Conservation (phyloP, 1,140 invertebrate genomes). For the Diorhabda elongata region DNA sequence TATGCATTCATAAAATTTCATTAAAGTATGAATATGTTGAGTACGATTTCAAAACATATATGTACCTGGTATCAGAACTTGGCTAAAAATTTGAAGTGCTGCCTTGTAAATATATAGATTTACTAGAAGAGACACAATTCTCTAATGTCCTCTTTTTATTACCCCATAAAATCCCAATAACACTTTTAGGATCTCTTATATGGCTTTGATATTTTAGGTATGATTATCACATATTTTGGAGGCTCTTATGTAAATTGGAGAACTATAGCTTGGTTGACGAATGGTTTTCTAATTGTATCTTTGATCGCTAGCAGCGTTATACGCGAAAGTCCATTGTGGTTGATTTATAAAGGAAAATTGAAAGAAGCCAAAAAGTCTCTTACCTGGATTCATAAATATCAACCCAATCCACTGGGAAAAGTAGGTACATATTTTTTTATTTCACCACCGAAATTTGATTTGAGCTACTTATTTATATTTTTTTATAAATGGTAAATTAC, state of each 20-base stretch:
- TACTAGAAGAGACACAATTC: not conserved
- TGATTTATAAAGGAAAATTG: conserved; percentile 53
- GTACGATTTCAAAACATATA: too few relatives aligned
- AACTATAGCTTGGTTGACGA: conserved; percentile 54
- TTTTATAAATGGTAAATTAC: too few relatives aligned
- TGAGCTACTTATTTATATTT: not conserved
- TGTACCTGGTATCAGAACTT: too few relatives aligned
- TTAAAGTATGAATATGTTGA: too few relatives aligned
- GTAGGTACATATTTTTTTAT: conserved; percentile 21
- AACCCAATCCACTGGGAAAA: conserved; percentile 40
- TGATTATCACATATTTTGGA: conserved; percentile 57
- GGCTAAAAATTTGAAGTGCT: too few relatives aligned
- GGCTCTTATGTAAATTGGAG: conserved; percentile 59
- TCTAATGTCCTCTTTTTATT: too few relatives aligned
- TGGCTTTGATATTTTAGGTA: conserved; percentile 46
- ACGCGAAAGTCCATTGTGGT: conserved; percentile 66
- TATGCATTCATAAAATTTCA: too few relatives aligned
- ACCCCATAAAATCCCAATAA: too few relatives aligned
- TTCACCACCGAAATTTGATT: conserved; percentile 15
- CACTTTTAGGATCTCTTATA: not conserved
- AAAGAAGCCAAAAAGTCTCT: conserved; percentile 55
- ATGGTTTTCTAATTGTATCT: conserved; percentile 54
- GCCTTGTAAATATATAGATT: not conserved
- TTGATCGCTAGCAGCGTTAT: conserved; percentile 54
- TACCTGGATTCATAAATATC: conserved; percentile 47